These are phyloP conservation scores for Ectropis grisescens DNA, from an alignment of 1,140 invertebrate genomes.

Conservation along the genomic window DNA sequence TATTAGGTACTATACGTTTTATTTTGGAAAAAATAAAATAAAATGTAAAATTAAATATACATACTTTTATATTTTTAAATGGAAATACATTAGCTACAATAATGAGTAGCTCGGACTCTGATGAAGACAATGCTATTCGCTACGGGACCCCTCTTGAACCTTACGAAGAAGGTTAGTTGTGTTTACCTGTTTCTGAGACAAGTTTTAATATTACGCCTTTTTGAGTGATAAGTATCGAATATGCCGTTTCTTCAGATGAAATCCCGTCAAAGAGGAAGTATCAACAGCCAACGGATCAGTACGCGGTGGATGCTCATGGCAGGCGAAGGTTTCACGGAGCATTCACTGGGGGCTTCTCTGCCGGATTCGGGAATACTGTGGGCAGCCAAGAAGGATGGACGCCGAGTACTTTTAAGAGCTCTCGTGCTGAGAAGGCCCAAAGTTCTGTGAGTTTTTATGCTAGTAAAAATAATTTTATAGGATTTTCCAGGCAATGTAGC, in stretches of 20 bases:
- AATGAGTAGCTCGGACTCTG: conserved; percentile 53
- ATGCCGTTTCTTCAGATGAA: conserved; percentile 75
- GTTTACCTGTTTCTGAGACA: neutral
- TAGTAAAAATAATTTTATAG: too few relatives aligned
- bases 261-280: conserved; percentile 85
- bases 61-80: too few relatives aligned
- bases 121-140: conserved; percentile 77
- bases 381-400: conserved; percentile 96
- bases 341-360: conserved; percentile 99
- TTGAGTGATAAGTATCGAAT: too few relatives aligned
- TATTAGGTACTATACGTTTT: too few relatives aligned
- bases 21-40: too few relatives aligned
- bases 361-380: conserved; percentile 97
- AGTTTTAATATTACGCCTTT: too few relatives aligned
- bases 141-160: conserved; percentile 84
- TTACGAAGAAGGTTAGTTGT: conserved; percentile 80
- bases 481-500: too few relatives aligned
- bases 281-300: conserved; percentile 86
- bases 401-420: conserved; percentile 93
- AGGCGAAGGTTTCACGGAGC: conserved; percentile 97
- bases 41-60: too few relatives aligned
- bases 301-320: conserved; percentile 91
- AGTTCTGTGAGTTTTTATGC: conserved; percentile 30
- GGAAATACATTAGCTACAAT: too few relatives aligned
- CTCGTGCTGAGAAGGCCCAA: conserved; percentile 77